phyloP scores from a whole-genome alignment of 2,888 invertebrate species.

The Eumacrocentrus americanus region DNA sequence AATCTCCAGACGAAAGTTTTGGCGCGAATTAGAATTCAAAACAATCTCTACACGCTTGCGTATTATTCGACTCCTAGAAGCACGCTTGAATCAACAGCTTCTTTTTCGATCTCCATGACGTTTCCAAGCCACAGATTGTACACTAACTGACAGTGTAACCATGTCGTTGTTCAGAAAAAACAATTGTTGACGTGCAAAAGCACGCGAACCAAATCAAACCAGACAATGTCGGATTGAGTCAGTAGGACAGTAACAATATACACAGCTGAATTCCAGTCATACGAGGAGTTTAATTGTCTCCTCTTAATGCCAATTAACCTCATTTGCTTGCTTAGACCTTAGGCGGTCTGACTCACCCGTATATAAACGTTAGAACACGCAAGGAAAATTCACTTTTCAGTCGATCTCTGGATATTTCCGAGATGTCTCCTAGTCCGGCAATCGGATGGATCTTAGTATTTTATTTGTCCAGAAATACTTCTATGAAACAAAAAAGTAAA shows the following conservation, averaged over 20 bases:
- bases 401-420: no score
- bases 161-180: slow-evolving; percentile 8
- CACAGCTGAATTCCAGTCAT: slow-evolving; percentile 28
- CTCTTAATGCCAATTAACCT: slow-evolving; percentile 50
- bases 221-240: slow-evolving; percentile 40
- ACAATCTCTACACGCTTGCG: slow-evolving; percentile 12
- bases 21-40: no score
- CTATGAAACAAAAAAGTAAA: no score
- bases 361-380: slow-evolving; percentile 17
- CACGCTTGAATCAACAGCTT: not conserved
- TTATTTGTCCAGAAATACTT: no score
- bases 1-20: no score
- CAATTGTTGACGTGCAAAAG: slow-evolving; percentile 9
- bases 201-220: slow-evolving; percentile 40
- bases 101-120: no score
- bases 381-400: slow-evolving; percentile 12
- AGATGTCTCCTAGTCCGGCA: no score
- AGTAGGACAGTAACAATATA: slow-evolving; percentile 29
- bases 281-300: slow-evolving; percentile 44
- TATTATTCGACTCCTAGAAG: slow-evolving; percentile 17
- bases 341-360: slow-evolving; percentile 39
- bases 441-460: no score
- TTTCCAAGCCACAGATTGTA: no score
- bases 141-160: no score
- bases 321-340: slow-evolving; percentile 41